Percentiles rank a stretch among this genome's conserved stretches.
These are phyloP conservation scores for Microtus oregoni DNA, from an alignment of 2,113 vertebrate species.

Conservation along the genomic window DNA sequence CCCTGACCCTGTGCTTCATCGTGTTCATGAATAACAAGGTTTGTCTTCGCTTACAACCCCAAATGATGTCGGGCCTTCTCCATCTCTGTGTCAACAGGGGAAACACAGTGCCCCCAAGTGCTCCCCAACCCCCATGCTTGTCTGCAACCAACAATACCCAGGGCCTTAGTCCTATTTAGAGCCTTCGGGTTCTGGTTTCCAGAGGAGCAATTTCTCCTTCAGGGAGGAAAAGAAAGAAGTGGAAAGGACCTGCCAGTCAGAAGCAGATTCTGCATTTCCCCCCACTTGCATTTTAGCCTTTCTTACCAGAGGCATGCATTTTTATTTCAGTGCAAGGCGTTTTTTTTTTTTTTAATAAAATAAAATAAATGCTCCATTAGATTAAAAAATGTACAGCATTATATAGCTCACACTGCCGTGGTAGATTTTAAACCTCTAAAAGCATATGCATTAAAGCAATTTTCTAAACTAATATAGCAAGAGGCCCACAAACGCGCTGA, in stretches of 20 bases:
- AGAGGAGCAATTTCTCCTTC: constrained; percentile 47
- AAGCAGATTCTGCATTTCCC: neutral
- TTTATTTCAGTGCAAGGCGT: constrained; percentile 71
- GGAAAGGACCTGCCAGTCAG: constrained; percentile 21
- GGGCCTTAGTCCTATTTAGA: neutral
- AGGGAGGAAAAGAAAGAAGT: neutral
- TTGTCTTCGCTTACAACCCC: constrained; percentile 30
- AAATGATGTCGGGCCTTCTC: neutral
- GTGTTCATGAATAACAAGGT: constrained; percentile 38
- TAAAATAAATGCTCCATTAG: constrained; percentile 74
- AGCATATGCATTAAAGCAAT: constrained; percentile 89
- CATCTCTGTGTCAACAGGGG: neutral
- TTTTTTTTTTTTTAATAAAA: constrained; percentile 43
- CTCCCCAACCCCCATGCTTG: no score
- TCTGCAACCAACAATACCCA: neutral
- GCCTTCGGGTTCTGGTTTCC: constrained; percentile 26
- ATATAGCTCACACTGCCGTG: constrained; percentile 84
- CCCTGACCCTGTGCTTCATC: constrained; percentile 35
- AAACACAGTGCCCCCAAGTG: no score
- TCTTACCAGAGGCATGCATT: constrained; percentile 58
- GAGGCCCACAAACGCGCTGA: constrained; percentile 84
- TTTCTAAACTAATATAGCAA: constrained; percentile 86
- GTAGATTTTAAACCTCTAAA: constrained; percentile 86
- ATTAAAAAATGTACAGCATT: constrained; percentile 83
- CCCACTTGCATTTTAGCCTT: constrained; percentile 68